phyloP scores from a whole-genome alignment of 2,888 invertebrate genomes.

The Pantelozetes paolii region DNA sequence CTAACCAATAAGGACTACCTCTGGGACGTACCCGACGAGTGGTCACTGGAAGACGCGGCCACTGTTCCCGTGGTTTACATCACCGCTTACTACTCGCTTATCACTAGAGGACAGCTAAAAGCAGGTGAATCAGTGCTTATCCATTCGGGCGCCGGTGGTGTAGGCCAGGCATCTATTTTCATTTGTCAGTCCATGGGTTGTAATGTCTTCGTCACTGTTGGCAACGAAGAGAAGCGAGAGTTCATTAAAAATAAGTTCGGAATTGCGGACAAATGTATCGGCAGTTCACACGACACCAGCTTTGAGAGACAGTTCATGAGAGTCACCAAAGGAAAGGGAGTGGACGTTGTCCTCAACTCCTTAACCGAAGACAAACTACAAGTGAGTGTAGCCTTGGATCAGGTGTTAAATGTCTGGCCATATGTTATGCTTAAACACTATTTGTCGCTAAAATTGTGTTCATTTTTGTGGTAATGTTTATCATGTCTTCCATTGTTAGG shows the following conservation, averaged over 20 bases:
- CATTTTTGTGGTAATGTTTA: neutral
- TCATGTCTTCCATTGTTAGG: slow-evolving; percentile 53
- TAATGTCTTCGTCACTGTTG: slow-evolving; percentile 85
- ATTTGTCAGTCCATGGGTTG: slow-evolving; percentile 84
- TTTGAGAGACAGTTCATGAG: slow-evolving; percentile 84
- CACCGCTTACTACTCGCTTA: slow-evolving; percentile 76
- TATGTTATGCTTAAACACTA: neutral
- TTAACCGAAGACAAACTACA: slow-evolving; percentile 90
- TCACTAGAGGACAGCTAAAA: slow-evolving; percentile 77
- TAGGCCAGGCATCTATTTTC: slow-evolving; percentile 93
- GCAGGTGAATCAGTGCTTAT: slow-evolving; percentile 72
- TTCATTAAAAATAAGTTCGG: slow-evolving; percentile 88
- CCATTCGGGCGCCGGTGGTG: slow-evolving; percentile 92
- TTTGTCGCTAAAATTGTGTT: neutral
- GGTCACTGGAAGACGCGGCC: slow-evolving; percentile 84
- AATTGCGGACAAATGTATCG: slow-evolving; percentile 71
- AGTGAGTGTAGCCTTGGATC: slow-evolving; percentile 50
- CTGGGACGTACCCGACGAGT: slow-evolving; percentile 79
- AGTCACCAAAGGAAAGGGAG: slow-evolving; percentile 78
- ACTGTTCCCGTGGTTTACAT: slow-evolving; percentile 90
- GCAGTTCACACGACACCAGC: slow-evolving; percentile 81
- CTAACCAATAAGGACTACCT: slow-evolving; percentile 68
- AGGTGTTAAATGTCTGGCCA: too few species aligned
- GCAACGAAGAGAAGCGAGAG: slow-evolving; percentile 69
- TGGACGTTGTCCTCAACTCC: slow-evolving; percentile 91